Percentiles rank a stretch among this genome's conserved stretches.
Evolutionary conservation across 2,888 invertebrate genomes (phyloP).

Genomic region (Tetropium fuscum): DNA sequence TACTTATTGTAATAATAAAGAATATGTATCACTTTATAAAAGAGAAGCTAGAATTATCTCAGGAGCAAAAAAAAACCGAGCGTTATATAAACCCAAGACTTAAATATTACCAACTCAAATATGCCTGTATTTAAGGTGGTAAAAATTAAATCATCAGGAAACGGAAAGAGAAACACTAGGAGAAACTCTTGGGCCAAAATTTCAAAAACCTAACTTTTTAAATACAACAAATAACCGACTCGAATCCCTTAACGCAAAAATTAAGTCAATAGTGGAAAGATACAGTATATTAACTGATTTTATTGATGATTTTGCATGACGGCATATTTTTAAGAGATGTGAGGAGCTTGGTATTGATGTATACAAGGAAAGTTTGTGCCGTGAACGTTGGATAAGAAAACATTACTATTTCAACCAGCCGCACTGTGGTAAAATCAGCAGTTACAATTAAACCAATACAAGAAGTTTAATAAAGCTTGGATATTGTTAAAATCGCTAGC

Average conservation of each 20-base stretch:
- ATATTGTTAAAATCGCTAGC: constrained; percentile 8
- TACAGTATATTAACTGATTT: constrained; percentile 1
- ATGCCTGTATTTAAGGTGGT: too few relatives aligned
- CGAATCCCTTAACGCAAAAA: constrained; percentile 8
- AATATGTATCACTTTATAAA: too few relatives aligned
- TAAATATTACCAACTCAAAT: too few relatives aligned
- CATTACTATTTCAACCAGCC: constrained; percentile 2
- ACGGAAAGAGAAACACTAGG: too few relatives aligned
- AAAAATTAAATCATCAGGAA: too few relatives aligned
- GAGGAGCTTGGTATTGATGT: constrained; percentile 7
- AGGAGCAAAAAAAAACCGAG: too few relatives aligned
- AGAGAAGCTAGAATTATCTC: too few relatives aligned
- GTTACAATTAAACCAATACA: background rate
- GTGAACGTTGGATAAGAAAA: constrained; percentile 10
- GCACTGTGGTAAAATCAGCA: constrained; percentile 1
- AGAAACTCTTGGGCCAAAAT: constrained; percentile 5
- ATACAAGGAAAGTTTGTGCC: constrained; percentile 6
- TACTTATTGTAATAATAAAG: too few relatives aligned
- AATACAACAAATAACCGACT: constrained; percentile 8
- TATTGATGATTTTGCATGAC: constrained; percentile 2
- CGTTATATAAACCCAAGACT: too few relatives aligned
- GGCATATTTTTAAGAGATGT: background rate
- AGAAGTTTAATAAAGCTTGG: constrained; percentile 12
- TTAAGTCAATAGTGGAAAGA: constrained; percentile 9
- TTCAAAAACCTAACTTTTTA: constrained; percentile 6